phyloP scores from a whole-genome alignment of 2,797 vertebrate genomes.

The Microctenopoma steveboyesi region DNA sequence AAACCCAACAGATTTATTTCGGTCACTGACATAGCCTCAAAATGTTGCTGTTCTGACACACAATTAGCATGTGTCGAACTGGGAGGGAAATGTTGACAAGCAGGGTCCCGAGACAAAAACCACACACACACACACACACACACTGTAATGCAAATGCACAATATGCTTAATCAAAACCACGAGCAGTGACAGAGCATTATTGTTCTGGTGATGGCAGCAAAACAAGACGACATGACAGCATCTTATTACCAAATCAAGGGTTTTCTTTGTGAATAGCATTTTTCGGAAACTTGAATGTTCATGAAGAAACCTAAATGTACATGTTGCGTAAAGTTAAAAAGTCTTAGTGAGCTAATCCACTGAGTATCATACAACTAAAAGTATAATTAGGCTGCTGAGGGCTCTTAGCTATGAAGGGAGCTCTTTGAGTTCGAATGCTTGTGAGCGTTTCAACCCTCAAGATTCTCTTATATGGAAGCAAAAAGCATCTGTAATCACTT shows the following conservation, averaged over 20 bases:
- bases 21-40: conserved; percentile 36
- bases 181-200: neutral
- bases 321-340: neutral
- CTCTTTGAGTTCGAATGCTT: neutral
- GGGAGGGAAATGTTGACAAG: conserved; percentile 15
- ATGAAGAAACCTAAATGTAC: neutral
- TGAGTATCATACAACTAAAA: neutral
- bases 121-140: neutral
- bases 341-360: neutral
- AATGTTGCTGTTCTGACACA: conserved; percentile 40
- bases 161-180: neutral
- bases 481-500: too few relatives aligned
- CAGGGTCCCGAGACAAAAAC: neutral
- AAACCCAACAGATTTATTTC: conserved; percentile 40
- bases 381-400: neutral
- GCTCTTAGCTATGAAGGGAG: neutral
- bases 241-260: neutral
- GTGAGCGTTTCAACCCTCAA: too few relatives aligned
- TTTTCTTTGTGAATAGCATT: conserved; percentile 6
- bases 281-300: neutral
- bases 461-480: too few relatives aligned
- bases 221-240: conserved; percentile 3
- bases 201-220: neutral
- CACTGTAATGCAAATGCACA: neutral
- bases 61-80: conserved; percentile 19